Conservation (phyloP, 2,113 vertebrate genomes). For the Sarotherodon lohbergeri region DNA sequence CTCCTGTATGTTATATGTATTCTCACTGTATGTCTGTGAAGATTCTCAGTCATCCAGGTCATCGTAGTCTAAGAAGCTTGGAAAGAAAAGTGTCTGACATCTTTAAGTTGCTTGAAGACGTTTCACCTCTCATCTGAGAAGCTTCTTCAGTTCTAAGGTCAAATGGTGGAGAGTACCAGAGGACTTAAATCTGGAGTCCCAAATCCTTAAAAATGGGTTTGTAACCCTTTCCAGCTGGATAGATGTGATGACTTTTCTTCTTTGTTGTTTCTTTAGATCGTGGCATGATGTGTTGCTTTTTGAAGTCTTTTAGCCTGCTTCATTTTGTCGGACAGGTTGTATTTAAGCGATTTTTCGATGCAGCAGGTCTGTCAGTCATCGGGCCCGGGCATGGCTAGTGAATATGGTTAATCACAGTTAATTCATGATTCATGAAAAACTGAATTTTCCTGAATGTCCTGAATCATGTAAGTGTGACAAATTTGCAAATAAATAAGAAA, state of each 20-base stretch:
- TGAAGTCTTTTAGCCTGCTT: neutral
- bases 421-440: neutral
- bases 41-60: neutral
- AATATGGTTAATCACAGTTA: neutral
- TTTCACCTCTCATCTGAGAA: neutral
- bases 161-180: neutral
- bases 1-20: too few species aligned
- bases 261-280: neutral
- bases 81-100: neutral
- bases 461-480: neutral
- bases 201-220: neutral
- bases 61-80: neutral
- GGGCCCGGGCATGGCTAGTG: neutral
- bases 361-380: neutral
- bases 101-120: neutral
- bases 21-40: neutral
- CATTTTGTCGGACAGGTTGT: neutral
- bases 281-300: neutral
- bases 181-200: neutral
- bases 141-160: neutral
- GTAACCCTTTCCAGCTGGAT: neutral
- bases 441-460: neutral
- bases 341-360: neutral
- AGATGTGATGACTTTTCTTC: neutral
- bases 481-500: neutral